A percentile compares a stretch with the other conserved stretches of the same genome.
Evolutionary conservation across 2,888 invertebrate genomes (phyloP).

Genomic region (Papilio protenor): DNA sequence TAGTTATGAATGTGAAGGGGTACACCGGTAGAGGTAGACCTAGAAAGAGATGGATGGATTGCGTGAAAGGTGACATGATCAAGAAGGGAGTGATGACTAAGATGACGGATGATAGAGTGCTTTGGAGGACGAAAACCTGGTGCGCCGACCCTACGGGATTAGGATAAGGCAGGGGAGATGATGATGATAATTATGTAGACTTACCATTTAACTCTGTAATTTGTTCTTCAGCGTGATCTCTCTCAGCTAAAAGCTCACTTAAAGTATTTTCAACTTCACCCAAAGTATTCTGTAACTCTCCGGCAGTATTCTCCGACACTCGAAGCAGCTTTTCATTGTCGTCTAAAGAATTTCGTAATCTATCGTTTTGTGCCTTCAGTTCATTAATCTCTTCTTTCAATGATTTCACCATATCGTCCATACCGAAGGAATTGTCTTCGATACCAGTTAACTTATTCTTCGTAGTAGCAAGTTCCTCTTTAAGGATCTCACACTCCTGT

Average conservation of each 20-base stretch:
- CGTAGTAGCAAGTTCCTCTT: constrained; percentile 85
- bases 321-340: constrained; percentile 83
- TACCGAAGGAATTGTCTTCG: constrained; percentile 88
- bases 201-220: constrained; percentile 79
- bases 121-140: too few relatives aligned
- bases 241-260: constrained; percentile 80
- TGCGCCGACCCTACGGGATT: too few relatives aligned
- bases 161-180: too few relatives aligned
- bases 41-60: too few relatives aligned
- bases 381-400: constrained; percentile 87
- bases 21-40: too few relatives aligned
- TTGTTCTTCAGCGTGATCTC: constrained; percentile 78
- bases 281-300: constrained; percentile 91
- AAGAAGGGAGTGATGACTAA: too few relatives aligned
- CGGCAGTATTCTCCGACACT: constrained; percentile 91
- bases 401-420: constrained; percentile 88
- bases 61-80: too few relatives aligned
- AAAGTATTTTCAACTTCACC: constrained; percentile 90
- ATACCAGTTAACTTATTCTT: constrained; percentile 85
- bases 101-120: too few relatives aligned
- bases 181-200: too few relatives aligned
- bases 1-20: too few relatives aligned
- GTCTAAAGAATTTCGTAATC: constrained; percentile 86
- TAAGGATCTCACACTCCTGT: constrained; percentile 87
- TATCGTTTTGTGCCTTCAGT: constrained; percentile 84